phyloP scores from a whole-genome alignment of 2,888 invertebrate species.

The Phlogophora meticulosa region DNA sequence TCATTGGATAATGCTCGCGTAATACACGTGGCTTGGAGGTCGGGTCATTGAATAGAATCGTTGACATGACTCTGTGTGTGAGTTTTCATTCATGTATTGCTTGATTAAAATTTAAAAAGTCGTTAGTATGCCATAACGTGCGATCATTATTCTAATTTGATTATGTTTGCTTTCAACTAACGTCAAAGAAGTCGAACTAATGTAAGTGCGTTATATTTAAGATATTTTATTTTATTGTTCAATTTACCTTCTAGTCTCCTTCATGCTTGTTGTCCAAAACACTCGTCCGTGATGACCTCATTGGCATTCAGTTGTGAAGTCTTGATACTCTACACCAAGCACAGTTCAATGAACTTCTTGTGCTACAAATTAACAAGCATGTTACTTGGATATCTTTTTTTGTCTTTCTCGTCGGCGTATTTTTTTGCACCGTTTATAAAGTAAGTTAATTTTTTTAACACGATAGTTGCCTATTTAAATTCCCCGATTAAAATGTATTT shows the following conservation, averaged over 20 bases:
- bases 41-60: conserved; percentile 54
- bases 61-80: conserved; percentile 36
- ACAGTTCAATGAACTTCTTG: conserved; percentile 44
- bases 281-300: conserved; percentile 37
- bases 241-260: conserved; percentile 21
- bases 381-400: not conserved
- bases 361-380: conserved; percentile 26
- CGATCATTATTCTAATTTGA: conserved; percentile 13
- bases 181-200: not conserved
- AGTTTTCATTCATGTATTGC: conserved; percentile 52
- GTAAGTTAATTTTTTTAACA: conserved; percentile 2
- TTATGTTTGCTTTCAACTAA: conserved; percentile 3
- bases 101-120: not conserved
- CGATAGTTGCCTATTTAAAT: conserved; percentile 5
- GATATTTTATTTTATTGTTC: conserved; percentile 7
- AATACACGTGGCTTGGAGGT: conserved; percentile 59
- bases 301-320: conserved; percentile 40
- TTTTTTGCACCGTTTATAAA: not conserved
- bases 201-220: conserved; percentile 8
- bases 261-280: conserved; percentile 25
- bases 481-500: not conserved
- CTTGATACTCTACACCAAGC: conserved; percentile 17
- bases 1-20: conserved; percentile 68
- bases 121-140: not conserved
- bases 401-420: not conserved